These are phyloP conservation scores for Cephalopachus bancanus DNA, from an alignment of 2,797 vertebrate species.

Conservation along the genomic window DNA sequence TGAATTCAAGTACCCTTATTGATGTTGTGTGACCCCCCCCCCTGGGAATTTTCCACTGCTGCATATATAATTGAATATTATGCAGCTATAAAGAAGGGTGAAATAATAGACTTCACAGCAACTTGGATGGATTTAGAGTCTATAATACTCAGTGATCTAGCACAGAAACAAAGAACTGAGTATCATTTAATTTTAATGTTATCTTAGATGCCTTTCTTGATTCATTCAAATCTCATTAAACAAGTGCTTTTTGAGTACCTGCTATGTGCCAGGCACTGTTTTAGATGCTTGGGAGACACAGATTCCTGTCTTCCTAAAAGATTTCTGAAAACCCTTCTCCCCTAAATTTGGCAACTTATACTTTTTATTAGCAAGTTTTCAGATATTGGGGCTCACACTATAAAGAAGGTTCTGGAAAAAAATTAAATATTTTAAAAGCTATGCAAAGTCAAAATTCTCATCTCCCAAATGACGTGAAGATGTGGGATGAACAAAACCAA, in stretches of 20 bases:
- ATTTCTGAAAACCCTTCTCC: neutral
- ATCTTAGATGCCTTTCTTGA: neutral
- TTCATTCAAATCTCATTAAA: neutral
- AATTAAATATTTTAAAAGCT: neutral
- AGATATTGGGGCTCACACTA: neutral
- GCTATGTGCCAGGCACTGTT: neutral
- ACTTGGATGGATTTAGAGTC: no score
- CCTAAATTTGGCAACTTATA: neutral
- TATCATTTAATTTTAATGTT: neutral
- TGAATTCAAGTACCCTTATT: no score
- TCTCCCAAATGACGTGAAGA: neutral
- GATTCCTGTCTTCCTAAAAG: neutral
- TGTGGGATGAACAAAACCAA: neutral
- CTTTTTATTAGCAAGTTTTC: neutral
- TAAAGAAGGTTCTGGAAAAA: neutral
- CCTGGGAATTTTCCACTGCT: no score
- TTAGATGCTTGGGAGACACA: neutral
- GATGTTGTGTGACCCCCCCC: no score
- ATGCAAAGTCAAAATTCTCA: neutral
- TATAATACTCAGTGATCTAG: no score
- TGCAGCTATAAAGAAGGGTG: no score
- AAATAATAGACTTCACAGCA: no score
- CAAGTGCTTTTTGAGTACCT: neutral
- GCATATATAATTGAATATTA: no score
- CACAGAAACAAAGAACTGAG: no score